Conservation (phyloP, 2,113 vertebrate genomes). For the Gorsachius goisagi region DNA sequence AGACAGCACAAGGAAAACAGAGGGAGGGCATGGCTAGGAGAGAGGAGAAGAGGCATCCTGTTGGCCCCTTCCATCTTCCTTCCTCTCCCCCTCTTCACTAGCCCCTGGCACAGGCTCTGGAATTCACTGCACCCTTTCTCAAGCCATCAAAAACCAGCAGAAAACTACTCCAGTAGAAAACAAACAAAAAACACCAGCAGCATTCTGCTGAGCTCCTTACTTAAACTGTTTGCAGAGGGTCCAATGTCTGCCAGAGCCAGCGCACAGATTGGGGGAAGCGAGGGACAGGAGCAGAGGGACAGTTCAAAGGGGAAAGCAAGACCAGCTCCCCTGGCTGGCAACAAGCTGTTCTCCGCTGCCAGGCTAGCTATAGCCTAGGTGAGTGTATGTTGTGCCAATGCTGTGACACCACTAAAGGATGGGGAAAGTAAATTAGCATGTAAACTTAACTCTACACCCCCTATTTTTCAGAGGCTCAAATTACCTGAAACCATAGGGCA, state of each 20-base stretch:
- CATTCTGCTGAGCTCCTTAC: background rate
- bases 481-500: background rate
- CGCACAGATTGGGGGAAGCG: accelerated
- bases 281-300: background rate
- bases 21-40: background rate
- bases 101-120: background rate
- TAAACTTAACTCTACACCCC: background rate
- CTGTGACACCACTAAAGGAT: background rate
- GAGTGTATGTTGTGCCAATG: background rate
- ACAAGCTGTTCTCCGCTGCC: background rate
- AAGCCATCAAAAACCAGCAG: background rate
- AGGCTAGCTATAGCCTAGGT: background rate
- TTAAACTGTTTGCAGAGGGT: background rate
- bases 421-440: background rate
- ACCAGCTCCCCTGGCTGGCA: background rate
- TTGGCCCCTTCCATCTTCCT: background rate
- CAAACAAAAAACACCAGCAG: background rate
- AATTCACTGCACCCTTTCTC: background rate
- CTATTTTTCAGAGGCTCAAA: slow-evolving; percentile 23
- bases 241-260: background rate
- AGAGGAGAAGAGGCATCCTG: background rate
- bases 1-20: background rate
- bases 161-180: background rate
- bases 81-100: background rate
- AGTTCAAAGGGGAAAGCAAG: background rate